Evolutionary conservation across 2,113 vertebrate species (phyloP).

Genomic region (Falco punctatus): DNA sequence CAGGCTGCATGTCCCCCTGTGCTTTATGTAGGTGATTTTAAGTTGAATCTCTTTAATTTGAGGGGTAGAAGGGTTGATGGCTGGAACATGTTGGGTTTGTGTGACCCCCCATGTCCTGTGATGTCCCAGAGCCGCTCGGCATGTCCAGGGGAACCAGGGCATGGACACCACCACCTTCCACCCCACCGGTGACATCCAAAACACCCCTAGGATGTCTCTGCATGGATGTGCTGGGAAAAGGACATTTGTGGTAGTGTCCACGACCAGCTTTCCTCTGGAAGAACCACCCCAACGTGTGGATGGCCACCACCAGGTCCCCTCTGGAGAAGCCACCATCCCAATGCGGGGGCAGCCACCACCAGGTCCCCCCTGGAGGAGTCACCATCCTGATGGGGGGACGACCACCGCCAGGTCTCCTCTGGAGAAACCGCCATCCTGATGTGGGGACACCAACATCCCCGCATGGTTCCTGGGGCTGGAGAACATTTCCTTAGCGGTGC

Average conservation of each 20-base stretch:
- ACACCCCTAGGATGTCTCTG: neutral
- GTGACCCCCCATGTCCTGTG: rapidly evolving
- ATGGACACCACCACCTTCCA: neutral
- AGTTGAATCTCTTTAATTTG: neutral
- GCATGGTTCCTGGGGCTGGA: neutral
- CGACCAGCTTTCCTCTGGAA: neutral
- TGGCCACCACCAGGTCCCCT: neutral
- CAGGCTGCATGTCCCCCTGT: rapidly evolving
- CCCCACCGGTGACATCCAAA: neutral
- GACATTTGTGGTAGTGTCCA: neutral
- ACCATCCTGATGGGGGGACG: rapidly evolving
- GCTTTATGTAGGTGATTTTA: neutral
- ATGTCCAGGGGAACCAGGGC: neutral
- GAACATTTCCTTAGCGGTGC: slow-evolving; percentile 2
- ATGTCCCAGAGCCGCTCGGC: neutral
- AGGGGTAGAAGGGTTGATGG: neutral
- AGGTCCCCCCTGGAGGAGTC: neutral
- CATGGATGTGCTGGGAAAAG: neutral
- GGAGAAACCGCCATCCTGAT: neutral
- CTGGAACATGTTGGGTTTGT: neutral
- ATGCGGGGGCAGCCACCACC: neutral
- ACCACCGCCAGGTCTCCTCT: neutral
- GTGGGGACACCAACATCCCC: neutral
- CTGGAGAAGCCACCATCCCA: neutral
- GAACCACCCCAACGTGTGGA: rapidly evolving